phyloP scores from a whole-genome alignment of 2,113 vertebrate genomes.

The Siniperca knerii region DNA sequence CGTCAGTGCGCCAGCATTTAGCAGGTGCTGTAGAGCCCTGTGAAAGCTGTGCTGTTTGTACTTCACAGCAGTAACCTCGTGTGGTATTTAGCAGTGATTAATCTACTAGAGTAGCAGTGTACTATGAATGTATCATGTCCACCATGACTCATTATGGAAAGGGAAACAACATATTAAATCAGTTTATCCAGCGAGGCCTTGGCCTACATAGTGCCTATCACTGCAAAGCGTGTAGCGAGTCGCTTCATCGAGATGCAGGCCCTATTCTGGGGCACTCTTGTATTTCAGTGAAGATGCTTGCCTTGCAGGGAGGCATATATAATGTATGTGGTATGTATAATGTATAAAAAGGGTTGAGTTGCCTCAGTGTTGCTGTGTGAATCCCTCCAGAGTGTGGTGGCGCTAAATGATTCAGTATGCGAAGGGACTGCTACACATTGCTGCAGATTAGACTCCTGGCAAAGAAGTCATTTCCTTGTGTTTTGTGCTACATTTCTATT shows the following conservation, averaged over 20 bases:
- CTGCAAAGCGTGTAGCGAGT: background rate
- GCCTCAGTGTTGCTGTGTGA: slow-evolving; percentile 67
- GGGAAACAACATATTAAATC: slow-evolving; percentile 29
- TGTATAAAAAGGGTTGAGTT: slow-evolving; percentile 78
- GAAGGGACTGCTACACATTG: slow-evolving; percentile 39
- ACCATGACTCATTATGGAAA: slow-evolving; percentile 39
- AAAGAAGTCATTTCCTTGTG: slow-evolving; percentile 24
- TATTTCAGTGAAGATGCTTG: slow-evolving; percentile 66
- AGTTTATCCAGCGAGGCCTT: slow-evolving; percentile 36
- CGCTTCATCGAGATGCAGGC: slow-evolving; percentile 49
- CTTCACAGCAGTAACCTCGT: slow-evolving; percentile 3
- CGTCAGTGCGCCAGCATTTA: background rate
- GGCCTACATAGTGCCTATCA: slow-evolving; percentile 59
- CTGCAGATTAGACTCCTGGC: slow-evolving; percentile 47
- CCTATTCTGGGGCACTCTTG: slow-evolving; percentile 55
- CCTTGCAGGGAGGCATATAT: slow-evolving; percentile 79
- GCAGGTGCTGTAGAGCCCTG: background rate
- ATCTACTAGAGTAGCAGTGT: slow-evolving; percentile 22
- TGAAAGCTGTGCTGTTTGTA: slow-evolving; percentile 22
- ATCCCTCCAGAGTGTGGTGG: slow-evolving; percentile 64
- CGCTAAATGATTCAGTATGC: slow-evolving; percentile 78
- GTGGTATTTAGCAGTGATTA: slow-evolving; percentile 49
- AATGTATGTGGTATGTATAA: slow-evolving; percentile 82
- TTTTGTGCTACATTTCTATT: slow-evolving; percentile 39
- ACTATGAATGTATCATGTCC: slow-evolving; percentile 35